These are phyloP conservation scores for Turnix velox DNA, from an alignment of 2,113 vertebrate genomes.

Conservation along the genomic window DNA sequence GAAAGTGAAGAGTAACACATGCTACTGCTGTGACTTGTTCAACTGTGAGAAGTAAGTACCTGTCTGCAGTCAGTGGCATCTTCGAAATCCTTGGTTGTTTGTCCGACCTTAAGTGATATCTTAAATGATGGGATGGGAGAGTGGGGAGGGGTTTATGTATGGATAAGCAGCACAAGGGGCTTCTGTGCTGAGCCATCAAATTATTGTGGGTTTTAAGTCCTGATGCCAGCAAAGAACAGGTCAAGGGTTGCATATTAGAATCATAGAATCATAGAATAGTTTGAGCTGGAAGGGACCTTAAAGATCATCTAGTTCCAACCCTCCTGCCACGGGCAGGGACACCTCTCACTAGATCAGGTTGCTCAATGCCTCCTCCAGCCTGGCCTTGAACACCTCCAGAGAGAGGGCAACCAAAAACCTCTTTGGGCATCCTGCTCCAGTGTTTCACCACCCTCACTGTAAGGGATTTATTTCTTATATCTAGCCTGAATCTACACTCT, in stretches of 20 bases:
- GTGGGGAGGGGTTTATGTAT: background rate
- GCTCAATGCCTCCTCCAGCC: no score
- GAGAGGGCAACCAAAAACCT: no score
- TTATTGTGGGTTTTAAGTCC: background rate
- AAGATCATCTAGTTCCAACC: no score
- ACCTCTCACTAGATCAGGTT: no score
- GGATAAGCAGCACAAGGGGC: background rate
- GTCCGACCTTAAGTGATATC: background rate
- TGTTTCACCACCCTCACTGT: no score
- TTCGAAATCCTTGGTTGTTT: background rate
- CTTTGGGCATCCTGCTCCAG: no score
- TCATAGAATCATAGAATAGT: no score
- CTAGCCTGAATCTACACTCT: no score
- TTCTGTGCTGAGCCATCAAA: background rate
- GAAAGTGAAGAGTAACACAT: slow-evolving; percentile 86
- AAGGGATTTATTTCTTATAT: no score
- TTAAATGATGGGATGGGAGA: background rate
- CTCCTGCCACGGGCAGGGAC: no score
- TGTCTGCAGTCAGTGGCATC: background rate
- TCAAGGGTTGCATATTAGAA: background rate
- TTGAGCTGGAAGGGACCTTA: no score
- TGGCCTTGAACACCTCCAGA: no score
- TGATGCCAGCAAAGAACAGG: background rate
- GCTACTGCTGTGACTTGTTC: slow-evolving; percentile 94
- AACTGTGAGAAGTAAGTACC: slow-evolving; percentile 84